A percentile compares a stretch with the other conserved stretches of the same genome.
Evolutionary conservation across 1,140 invertebrate genomes (phyloP).

Genomic region (Drosophila kanapiae): DNA sequence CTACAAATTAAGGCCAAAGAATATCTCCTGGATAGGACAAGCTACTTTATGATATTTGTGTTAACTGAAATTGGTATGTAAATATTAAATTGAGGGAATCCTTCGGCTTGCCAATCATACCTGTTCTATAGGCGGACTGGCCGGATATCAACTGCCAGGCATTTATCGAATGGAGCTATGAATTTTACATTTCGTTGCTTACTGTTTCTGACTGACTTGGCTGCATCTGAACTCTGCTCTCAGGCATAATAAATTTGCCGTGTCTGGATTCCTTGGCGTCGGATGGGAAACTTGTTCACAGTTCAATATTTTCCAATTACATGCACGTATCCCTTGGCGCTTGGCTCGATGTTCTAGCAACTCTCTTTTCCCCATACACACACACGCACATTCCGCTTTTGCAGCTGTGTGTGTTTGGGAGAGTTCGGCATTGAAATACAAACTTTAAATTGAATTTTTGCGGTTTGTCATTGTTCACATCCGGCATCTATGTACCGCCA

Average conservation of each 20-base stretch:
- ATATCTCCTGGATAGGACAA: background rate
- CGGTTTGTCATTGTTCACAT: conserved; percentile 79
- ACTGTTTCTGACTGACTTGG: conserved; percentile 15
- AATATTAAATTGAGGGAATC: background rate
- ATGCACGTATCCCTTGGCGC: conserved; percentile 62
- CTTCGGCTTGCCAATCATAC: conserved; percentile 1
- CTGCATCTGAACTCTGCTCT: conserved; percentile 28
- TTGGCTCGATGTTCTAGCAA: conserved; percentile 22
- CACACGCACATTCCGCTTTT: conserved; percentile 21
- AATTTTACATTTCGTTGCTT: conserved; percentile 27
- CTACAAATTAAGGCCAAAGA: background rate
- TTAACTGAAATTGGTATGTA: background rate
- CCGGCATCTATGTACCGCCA: conserved; percentile 41
- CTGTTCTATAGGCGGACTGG: background rate
- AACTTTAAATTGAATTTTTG: conserved; percentile 83
- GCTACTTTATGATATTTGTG: background rate
- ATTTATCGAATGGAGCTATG: conserved; percentile 8
- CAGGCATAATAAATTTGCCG: conserved; percentile 57
- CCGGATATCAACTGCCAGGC: conserved; percentile 12
- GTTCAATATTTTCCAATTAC: conserved; percentile 78
- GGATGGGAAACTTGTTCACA: conserved; percentile 56
- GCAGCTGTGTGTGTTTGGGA: conserved; percentile 16
- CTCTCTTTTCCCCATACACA: background rate
- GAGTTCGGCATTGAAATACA: conserved; percentile 69
- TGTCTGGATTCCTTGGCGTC: conserved; percentile 38